Conservation (phyloP, 1,140 invertebrate species). For the Alviniconcha marisindica region DNA sequence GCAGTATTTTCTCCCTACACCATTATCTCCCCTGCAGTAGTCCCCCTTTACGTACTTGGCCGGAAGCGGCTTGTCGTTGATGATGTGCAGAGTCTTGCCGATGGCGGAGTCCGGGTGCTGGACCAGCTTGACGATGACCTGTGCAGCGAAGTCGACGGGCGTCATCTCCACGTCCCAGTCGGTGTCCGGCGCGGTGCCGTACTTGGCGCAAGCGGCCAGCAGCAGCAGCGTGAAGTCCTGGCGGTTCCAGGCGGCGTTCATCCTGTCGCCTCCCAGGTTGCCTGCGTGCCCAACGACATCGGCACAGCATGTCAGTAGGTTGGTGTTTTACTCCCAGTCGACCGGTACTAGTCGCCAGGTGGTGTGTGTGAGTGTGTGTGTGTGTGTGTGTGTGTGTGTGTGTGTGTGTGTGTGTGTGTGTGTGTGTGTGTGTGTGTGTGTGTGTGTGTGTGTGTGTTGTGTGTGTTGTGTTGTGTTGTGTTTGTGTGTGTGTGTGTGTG, state of each 20-base stretch:
- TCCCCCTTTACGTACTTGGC: conserved; percentile 66
- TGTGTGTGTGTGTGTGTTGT: too few species aligned
- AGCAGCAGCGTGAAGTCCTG: conserved; percentile 78
- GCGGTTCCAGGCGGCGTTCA: conserved; percentile 76
- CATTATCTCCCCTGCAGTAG: too few species aligned
- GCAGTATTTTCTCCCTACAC: too few species aligned
- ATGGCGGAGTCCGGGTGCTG: conserved; percentile 70
- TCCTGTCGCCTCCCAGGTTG: conserved; percentile 68
- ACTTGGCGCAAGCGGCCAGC: conserved; percentile 74
- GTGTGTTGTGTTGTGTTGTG: too few species aligned
- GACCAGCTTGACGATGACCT: conserved; percentile 74
- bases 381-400: too few species aligned
- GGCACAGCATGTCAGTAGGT: too few species aligned
- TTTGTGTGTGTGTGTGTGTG: too few species aligned
- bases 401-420: too few species aligned
- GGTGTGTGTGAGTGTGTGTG: too few species aligned
- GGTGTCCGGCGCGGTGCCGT: conserved; percentile 74
- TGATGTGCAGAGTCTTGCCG: conserved; percentile 77
- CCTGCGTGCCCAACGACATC: conserved; percentile 67
- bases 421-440: too few species aligned
- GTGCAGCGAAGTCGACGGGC: conserved; percentile 78
- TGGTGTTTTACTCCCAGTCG: too few species aligned
- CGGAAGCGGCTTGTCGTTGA: conserved; percentile 71
- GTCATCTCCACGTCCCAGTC: conserved; percentile 79
- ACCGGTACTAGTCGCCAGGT: too few species aligned